Conservation (phyloP, 2,888 invertebrate genomes). For the Aleiodes testaceus region DNA sequence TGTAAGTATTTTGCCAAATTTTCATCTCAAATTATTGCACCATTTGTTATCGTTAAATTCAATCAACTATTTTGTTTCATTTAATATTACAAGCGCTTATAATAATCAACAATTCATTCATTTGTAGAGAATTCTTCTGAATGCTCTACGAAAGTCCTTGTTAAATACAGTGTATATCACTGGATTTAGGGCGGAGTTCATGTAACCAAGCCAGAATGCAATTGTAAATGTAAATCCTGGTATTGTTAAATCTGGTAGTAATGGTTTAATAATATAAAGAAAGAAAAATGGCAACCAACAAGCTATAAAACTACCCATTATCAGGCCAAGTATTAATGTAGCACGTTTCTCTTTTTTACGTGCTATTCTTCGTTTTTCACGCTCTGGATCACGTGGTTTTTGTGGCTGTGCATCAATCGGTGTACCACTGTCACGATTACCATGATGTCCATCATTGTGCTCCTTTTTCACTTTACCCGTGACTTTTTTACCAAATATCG, state of each 20-base stretch:
- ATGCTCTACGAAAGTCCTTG: constrained; percentile 96
- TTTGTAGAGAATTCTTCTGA: constrained; percentile 96
- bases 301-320: constrained; percentile 98
- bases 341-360: constrained; percentile 97
- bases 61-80: neutral
- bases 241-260: constrained; percentile 84
- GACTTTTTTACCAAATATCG: constrained; percentile 85
- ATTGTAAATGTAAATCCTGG: constrained; percentile 90
- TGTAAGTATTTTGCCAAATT: neutral
- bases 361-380: constrained; percentile 93
- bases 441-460: constrained; percentile 68
- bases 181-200: constrained; percentile 96
- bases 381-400: constrained; percentile 91
- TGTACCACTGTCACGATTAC: constrained; percentile 71
- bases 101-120: constrained; percentile 77
- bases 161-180: constrained; percentile 98
- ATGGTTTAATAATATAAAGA: constrained; percentile 89
- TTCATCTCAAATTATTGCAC: neutral
- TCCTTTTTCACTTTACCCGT: constrained; percentile 74
- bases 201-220: constrained; percentile 97
- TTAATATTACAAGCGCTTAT: constrained; percentile 11
- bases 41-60: neutral
- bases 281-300: constrained; percentile 99
- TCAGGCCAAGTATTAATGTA: constrained; percentile 95
- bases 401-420: constrained; percentile 81